phyloP scores from a whole-genome alignment of 2,797 vertebrate species.

The Bradypodion pumilum region DNA sequence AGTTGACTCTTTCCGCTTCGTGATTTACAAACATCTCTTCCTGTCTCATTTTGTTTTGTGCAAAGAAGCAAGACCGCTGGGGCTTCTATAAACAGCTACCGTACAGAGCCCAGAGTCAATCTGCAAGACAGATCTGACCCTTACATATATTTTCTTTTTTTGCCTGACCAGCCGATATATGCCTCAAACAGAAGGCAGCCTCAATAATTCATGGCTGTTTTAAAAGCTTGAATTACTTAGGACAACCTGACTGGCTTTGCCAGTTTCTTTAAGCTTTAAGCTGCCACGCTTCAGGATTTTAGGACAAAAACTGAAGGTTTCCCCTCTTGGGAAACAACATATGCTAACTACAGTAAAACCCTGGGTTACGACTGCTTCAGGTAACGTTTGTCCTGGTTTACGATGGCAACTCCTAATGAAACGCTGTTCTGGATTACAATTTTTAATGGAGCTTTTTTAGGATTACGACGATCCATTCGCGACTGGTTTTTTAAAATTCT shows the following conservation, averaged over 20 bases:
- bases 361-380: too few relatives aligned
- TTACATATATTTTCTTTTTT: conserved; percentile 47
- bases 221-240: conserved; percentile 64
- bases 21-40: too few relatives aligned
- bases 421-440: too few relatives aligned
- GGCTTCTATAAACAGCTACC: conserved; percentile 53
- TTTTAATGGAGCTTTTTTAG: too few relatives aligned
- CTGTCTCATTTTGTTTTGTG: background rate
- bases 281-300: conserved; percentile 50
- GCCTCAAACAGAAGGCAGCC: conserved; percentile 51
- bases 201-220: conserved; percentile 62
- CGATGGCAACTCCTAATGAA: too few relatives aligned
- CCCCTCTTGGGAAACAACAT: conserved; percentile 21
- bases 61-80: conserved; percentile 1
- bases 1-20: background rate
- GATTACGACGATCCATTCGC: too few relatives aligned
- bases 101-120: conserved; percentile 51
- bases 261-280: conserved; percentile 60
- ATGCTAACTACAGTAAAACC: too few relatives aligned
- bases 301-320: background rate
- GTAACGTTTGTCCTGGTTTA: too few relatives aligned
- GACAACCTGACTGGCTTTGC: conserved; percentile 54
- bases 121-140: conserved; percentile 61
- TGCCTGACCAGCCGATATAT: conserved; percentile 52
- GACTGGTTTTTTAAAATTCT: too few relatives aligned